Percentiles rank a stretch among this genome's conserved stretches.
These are phyloP conservation scores for Aulostomus chinensis DNA, from an alignment of 2,797 vertebrate genomes.

Conservation along the genomic window DNA sequence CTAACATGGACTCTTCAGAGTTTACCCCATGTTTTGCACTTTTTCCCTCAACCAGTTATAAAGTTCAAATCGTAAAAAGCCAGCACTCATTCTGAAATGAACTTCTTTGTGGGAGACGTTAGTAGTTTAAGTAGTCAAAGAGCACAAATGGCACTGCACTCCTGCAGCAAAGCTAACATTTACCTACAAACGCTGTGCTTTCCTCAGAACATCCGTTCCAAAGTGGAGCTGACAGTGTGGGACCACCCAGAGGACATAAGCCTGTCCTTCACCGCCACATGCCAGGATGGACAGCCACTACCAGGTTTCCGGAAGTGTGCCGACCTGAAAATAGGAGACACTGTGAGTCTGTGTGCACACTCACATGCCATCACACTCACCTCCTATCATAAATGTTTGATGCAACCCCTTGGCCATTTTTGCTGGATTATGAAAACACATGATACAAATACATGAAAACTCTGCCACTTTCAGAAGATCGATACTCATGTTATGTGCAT, in stretches of 20 bases:
- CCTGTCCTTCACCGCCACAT: slow-evolving; percentile 92
- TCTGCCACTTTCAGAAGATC: too few species aligned
- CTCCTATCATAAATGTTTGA: slow-evolving; percentile 5
- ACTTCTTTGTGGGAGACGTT: slow-evolving; percentile 4
- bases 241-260: slow-evolving; percentile 93
- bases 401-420: neutral
- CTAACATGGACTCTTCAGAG: slow-evolving; percentile 18
- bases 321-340: slow-evolving; percentile 95
- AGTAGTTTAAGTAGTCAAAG: too few species aligned
- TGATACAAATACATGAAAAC: too few species aligned
- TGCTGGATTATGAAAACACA: too few species aligned
- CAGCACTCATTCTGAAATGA: too few species aligned
- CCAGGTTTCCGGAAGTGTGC: slow-evolving; percentile 91
- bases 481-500: too few species aligned
- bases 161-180: neutral
- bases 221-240: slow-evolving; percentile 95
- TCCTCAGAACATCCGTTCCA: slow-evolving; percentile 92
- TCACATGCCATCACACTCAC: neutral
- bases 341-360: slow-evolving; percentile 79
- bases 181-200: neutral
- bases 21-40: slow-evolving; percentile 20
- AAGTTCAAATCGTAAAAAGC: too few species aligned
- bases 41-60: slow-evolving; percentile 16
- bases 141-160: too few species aligned
- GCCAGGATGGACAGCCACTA: slow-evolving; percentile 90